Evolutionary conservation across 2,888 invertebrate species (phyloP), one percentile per base, ranked within the genome.

Genomic region (Heteromurus nitidus): DNA sequence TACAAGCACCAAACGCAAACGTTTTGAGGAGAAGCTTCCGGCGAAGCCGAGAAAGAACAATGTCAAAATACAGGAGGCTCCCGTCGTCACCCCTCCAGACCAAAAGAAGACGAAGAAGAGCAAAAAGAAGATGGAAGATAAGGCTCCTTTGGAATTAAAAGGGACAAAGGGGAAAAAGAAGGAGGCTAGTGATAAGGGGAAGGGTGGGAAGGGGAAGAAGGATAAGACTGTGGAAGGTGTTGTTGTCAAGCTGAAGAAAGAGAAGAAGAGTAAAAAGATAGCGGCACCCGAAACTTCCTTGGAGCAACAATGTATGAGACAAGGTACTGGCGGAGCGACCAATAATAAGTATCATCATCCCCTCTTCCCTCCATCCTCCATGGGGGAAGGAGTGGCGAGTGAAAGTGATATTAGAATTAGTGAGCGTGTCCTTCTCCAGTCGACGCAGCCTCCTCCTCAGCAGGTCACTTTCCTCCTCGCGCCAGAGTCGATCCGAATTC

Each of bases 381-480:
- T n/a, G n/a, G n/a, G n/a, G n/a, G n/a, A n/a, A n/a, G n/a, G n/a
- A n/a, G n/a, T 60, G 0, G 53, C 55, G n/a, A n/a, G n/a, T n/a
- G n/a, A n/a, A n/a, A n/a, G n/a, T n/a, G n/a, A n/a, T n/a, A n/a
- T n/a, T n/a, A n/a, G n/a, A n/a, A n/a, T n/a, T n/a, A n/a, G n/a
- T n/a, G n/a, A 47, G 60, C 26, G 30, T 13, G 20, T 22, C 77
- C 50, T 62, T 50, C 50, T n/a, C 13, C 50, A n/a, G 5, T 0
- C 77, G 70, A 36, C 62, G 69, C 20, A 77, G 69, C 31, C 62
- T 77, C 28, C 77, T 11, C 77, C 77, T 7, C 65, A 67, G n/a
- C 58, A 58, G 5, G 30, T 28, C 9, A 44, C 22, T 7, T n/a
- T 1, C 47, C n/a, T 18, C 22, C 22, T 11, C 58, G 7, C 24